Evolutionary conservation across 2,888 invertebrate species (phyloP), one percentile per base, ranked within the genome.

Genomic region (Dione juno): DNA sequence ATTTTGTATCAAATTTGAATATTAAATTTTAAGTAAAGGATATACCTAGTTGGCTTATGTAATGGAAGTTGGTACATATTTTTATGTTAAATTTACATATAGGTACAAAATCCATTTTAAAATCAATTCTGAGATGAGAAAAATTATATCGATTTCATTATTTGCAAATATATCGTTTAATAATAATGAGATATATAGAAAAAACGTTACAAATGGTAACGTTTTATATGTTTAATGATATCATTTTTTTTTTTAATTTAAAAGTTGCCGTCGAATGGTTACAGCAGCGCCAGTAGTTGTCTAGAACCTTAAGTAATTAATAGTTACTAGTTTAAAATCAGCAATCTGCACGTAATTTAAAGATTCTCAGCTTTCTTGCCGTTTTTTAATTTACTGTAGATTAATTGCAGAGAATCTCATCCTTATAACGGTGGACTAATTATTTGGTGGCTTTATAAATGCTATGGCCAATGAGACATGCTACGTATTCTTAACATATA

Each of bases 371-470:
- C 65, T 65, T 67, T 67, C 66, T 45, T 64, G 66, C 19, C 66
- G 54, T 69, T 84, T 80, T 88, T 88, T 89, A 88, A 88, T 90
- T 89, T 85, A 82, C 79, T 73, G 77, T 86, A 88, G 88, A 91
- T 89, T 89, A 88, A 89, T 88, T 81, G 75, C 79, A 77, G 79
- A 81, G 82, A 79, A 83, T 82, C 82, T 81, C 81, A 78, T 78
- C 79, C 79, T 74, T 85, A 86, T 84, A 85, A 86, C 82, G 77
- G 82, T 84, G 78, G 80, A 84, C 85, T 28, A 3, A 28, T 28
- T 28, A 28, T 28, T 28, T n/a, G n/a, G n/a, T n/a, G n/a, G n/a
- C n/a, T n/a, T n/a, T n/a, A n/a, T n/a, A n/a, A n/a, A n/a, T n/a
- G n/a, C n/a, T n/a, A 28, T 28, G 28, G 5, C 5, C 28, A 28